These are phyloP conservation scores for Lamellibrachia satsuma DNA, from an alignment of 2,888 invertebrate genomes.

Conservation along the genomic window DNA sequence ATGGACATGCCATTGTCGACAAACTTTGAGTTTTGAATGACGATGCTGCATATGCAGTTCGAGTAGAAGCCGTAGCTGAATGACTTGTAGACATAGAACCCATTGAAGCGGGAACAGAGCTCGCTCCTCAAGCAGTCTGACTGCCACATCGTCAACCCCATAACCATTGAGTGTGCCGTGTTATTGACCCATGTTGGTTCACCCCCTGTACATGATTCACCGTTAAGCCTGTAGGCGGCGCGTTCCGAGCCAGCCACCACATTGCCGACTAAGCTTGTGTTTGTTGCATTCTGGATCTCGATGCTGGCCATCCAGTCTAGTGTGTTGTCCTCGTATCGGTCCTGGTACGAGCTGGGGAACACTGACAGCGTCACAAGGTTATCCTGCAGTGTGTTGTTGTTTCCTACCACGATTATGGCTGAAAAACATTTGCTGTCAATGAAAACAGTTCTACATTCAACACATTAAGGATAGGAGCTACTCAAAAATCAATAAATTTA, in stretches of 20 bases:
- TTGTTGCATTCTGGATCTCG: slow-evolving; percentile 36
- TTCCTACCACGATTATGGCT: slow-evolving; percentile 48
- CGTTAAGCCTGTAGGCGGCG: background rate
- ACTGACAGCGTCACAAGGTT: slow-evolving; percentile 52
- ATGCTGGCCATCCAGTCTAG: slow-evolving; percentile 48
- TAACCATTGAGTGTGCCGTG: background rate
- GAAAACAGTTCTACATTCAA: background rate
- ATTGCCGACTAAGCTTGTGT: background rate
- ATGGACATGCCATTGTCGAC: background rate
- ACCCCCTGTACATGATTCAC: background rate
- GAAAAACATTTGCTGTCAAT: slow-evolving; percentile 14
- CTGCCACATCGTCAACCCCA: slow-evolving; percentile 4
- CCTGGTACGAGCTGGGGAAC: slow-evolving; percentile 53
- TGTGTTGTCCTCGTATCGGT: slow-evolving; percentile 46
- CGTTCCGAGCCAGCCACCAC: background rate
- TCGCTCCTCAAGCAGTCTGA: background rate
- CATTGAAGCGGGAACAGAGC: background rate
- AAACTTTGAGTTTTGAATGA: background rate
- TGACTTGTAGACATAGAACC: background rate
- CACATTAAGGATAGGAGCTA: too few species aligned
- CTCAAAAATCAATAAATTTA: too few species aligned
- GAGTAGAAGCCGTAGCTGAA: slow-evolving; percentile 7
- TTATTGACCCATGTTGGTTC: background rate
- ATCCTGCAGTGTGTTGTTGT: slow-evolving; percentile 35
- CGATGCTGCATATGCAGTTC: background rate